phyloP scores from a whole-genome alignment of 2,797 vertebrate species.

The Acrossocheilus fasciatus region DNA sequence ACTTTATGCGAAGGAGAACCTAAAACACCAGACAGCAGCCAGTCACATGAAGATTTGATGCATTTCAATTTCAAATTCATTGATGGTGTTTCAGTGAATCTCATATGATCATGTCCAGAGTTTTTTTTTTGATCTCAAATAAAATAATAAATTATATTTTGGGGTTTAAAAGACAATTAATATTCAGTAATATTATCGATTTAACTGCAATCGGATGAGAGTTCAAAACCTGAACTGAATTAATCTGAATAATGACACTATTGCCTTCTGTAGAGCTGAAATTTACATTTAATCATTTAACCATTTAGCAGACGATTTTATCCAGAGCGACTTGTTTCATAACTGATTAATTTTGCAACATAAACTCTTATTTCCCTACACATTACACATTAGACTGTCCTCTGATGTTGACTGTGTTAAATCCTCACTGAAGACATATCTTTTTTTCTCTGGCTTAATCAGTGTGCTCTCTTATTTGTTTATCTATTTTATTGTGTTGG shows the following conservation, averaged over 20 bases:
- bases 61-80: not conserved
- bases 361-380: not conserved
- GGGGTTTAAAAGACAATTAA: not conserved
- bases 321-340: not conserved
- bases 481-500: too few species aligned
- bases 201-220: not conserved
- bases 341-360: not conserved
- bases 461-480: too few species aligned
- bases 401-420: not conserved
- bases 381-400: not conserved
- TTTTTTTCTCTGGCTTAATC: too few species aligned
- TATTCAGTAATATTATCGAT: too few species aligned
- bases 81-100: not conserved
- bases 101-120: too few species aligned
- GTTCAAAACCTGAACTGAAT: not conserved
- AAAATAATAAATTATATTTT: not conserved
- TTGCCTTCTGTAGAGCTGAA: not conserved
- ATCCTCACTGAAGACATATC: too few species aligned
- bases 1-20: not conserved
- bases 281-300: not conserved
- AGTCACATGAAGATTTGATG: not conserved
- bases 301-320: not conserved
- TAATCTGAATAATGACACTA: not conserved
- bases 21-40: not conserved
- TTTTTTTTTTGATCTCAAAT: not conserved